These are phyloP conservation scores for Piaya cayana DNA, from an alignment of 2,113 vertebrate species.

Conservation along the genomic window DNA sequence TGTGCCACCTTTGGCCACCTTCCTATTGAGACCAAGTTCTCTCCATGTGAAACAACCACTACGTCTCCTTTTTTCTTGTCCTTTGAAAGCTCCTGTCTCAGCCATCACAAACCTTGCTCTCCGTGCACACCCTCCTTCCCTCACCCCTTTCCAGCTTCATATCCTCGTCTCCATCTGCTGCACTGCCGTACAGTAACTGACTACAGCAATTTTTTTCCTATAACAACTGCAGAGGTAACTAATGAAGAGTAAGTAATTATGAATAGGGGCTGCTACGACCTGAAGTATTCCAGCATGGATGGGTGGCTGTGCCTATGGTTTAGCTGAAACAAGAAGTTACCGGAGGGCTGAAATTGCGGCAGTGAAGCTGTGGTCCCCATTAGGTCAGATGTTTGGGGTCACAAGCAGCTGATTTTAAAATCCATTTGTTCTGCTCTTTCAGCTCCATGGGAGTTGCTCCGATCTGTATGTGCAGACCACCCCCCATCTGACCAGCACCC, in stretches of 20 bases:
- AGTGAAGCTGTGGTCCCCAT: not conserved
- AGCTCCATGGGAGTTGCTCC: not conserved
- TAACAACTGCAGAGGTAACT: not conserved
- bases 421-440: not conserved
- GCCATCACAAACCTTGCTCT: not conserved
- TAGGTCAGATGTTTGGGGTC: not conserved
- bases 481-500: not conserved
- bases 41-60: not conserved
- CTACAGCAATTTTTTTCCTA: not conserved
- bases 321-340: not conserved
- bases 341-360: not conserved
- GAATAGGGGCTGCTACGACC: not conserved
- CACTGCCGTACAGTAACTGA: fast-evolving
- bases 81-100: not conserved
- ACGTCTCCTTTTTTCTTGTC: not conserved
- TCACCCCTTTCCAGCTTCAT: not conserved
- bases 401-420: not conserved
- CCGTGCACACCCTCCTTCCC: fast-evolving
- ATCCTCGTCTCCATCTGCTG: not conserved
- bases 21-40: not conserved
- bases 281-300: not conserved
- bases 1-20: not conserved
- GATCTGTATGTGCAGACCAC: not conserved
- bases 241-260: not conserved
- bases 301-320: not conserved